Conservation (phyloP, 1,140 invertebrate species). For the Schmidtea mediterranea region DNA sequence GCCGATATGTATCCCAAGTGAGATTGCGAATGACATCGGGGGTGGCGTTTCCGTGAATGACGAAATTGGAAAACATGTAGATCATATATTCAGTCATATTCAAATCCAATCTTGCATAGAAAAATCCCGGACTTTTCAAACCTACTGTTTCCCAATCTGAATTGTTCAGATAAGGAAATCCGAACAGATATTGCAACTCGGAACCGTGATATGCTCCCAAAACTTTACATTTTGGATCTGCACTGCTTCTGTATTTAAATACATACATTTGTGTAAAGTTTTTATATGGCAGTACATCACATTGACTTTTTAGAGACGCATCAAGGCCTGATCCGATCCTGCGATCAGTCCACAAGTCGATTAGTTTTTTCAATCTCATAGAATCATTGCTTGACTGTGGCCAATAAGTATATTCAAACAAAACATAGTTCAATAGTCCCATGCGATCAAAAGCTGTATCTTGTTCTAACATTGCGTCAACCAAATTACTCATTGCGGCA, state of each 20-base stretch:
- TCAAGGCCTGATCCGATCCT: neutral
- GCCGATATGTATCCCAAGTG: slow-evolving; percentile 5
- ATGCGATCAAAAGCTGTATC: no score
- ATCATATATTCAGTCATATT: slow-evolving; percentile 6
- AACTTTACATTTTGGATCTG: neutral
- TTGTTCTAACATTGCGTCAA: no score
- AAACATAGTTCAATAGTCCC: no score
- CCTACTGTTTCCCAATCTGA: neutral
- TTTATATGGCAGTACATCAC: neutral
- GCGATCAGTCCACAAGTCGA: neutral
- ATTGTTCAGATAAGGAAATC: neutral
- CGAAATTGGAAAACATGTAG: neutral
- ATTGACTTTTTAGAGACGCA: neutral
- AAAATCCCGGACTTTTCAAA: neutral
- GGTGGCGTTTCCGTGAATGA: slow-evolving; percentile 4
- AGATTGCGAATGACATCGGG: slow-evolving; percentile 1
- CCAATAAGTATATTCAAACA: slow-evolving; percentile 2
- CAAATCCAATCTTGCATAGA: neutral
- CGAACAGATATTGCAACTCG: neutral
- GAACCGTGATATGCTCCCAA: neutral
- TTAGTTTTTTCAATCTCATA: neutral
- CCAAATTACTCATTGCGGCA: no score
- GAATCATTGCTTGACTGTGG: neutral
- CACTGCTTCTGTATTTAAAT: neutral
- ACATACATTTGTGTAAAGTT: neutral